A percentile compares a stretch with the other conserved stretches of the same genome.
phyloP scores from a whole-genome alignment of 2,113 vertebrate genomes.

The Butorides virescens region DNA sequence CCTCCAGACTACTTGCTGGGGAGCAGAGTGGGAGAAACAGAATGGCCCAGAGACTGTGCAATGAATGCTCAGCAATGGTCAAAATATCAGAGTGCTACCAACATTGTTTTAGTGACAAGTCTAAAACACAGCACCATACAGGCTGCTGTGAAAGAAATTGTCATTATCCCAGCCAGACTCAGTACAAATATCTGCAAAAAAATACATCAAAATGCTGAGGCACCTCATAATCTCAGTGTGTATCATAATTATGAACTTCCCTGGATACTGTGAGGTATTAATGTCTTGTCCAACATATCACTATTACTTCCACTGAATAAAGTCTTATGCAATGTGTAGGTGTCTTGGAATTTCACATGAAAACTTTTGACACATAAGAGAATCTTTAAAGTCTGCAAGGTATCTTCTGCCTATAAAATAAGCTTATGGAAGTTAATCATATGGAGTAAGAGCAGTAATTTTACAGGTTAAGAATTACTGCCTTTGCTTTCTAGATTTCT shows the following conservation, averaged over 20 bases:
- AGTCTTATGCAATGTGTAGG: background rate
- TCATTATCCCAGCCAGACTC: background rate
- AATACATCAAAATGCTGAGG: background rate
- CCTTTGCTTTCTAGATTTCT: background rate
- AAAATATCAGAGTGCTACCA: background rate
- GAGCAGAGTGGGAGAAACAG: background rate
- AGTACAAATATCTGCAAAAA: background rate
- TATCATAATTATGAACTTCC: background rate
- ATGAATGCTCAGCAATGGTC: background rate
- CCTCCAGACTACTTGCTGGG: background rate
- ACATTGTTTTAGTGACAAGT: background rate
- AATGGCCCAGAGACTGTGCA: background rate
- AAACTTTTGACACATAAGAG: background rate
- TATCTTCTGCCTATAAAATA: background rate
- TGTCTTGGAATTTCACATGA: background rate
- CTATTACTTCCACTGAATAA: background rate
- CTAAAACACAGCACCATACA: background rate
- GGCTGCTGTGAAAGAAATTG: background rate
- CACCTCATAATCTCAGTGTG: background rate
- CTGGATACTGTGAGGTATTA: background rate
- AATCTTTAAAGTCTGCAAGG: background rate
- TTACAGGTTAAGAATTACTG: background rate
- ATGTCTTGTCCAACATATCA: background rate
- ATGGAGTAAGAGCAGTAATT: background rate
- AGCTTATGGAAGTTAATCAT: background rate